A percentile compares a stretch with the other conserved stretches of the same genome.
phyloP scores from a whole-genome alignment of 2,888 invertebrate genomes.

The Caenorhabditis japonica region DNA sequence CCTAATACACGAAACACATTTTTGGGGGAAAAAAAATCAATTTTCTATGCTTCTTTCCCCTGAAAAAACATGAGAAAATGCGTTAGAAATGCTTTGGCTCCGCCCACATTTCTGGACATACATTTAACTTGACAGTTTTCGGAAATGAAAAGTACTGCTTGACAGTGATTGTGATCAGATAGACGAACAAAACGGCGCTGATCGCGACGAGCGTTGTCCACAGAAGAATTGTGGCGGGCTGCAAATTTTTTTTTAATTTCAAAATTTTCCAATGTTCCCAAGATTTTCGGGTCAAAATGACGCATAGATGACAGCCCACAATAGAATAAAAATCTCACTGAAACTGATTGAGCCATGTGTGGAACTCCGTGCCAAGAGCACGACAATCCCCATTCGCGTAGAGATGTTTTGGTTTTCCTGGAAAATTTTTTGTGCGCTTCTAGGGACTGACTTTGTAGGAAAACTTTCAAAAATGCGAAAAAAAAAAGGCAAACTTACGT shows the following conservation, averaged over 20 bases:
- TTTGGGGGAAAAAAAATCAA: too few relatives aligned
- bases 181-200: conserved; percentile 46
- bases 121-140: conserved; percentile 37
- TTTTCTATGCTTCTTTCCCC: too few relatives aligned
- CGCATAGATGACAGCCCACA: too few relatives aligned
- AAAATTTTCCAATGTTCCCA: too few relatives aligned
- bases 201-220: conserved; percentile 32
- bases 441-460: too few relatives aligned
- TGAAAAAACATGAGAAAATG: too few relatives aligned
- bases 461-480: too few relatives aligned
- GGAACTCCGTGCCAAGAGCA: conserved; percentile 53
- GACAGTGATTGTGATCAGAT: conserved; percentile 40
- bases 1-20: too few relatives aligned
- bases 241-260: conserved; percentile 5
- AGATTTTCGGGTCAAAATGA: too few relatives aligned
- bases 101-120: not conserved
- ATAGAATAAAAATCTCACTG: too few relatives aligned
- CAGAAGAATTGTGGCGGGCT: conserved; percentile 38
- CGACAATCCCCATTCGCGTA: conserved; percentile 42
- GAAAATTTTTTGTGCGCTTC: not conserved
- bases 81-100: too few relatives aligned
- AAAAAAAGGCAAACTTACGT: too few relatives aligned
- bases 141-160: conserved; percentile 46
- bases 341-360: conserved; percentile 49
- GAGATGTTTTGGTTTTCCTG: conserved; percentile 43